Base-by-base conservation (phyloP, 2,888 invertebrate species). In the Drosophila helvetica region DNA sequence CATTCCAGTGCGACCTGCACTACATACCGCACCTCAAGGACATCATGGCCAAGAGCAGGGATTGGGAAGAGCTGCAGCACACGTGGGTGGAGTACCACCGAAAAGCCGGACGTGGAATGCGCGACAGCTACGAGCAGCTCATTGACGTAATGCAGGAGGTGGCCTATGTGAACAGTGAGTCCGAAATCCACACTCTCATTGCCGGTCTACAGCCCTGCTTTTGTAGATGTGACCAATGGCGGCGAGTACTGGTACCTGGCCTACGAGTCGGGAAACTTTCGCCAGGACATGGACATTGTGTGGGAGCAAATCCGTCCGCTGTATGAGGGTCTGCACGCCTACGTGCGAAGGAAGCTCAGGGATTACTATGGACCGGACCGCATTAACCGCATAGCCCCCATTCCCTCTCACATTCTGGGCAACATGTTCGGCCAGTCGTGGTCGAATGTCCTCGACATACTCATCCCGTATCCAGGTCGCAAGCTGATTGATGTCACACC, bases 371-470 rank as follows among this genome's bases (percentile, higher is more conserved):
- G 98, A 0, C 96, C 96, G 0, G 96, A 97, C 87, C 94, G 95
- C 77, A 95, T 96, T 56, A 96, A 95, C 77, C 93, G 95, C 1
- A 95, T 96, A 46, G 96, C 97, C 0, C 97, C 97, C 0, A 93
- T 97, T 47, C 97, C 97, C 0, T 96, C 96, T 0, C 97, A 97
- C 86, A 94, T 97, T 62, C 93, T 97, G 6, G 97, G 98, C 0
- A 97, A 97, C 89, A 96, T 98, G 96, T 98, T 97, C 95, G 96
- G 94, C 0, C 97, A 98, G 91, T 95, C 95, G 50, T 98, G 97
- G 97, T 93, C 94, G 0, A 96, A 96, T 74, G 95, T 97, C 19
- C 93, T 96, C 68, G 96, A 97, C 70, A 93, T 96, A 47, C 95
- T 97, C 0, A 94, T 96, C 75, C 97, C 98, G 0, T 98, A 96